These are phyloP conservation scores for Neoarius graeffei DNA, from an alignment of 2,113 vertebrate species.

Conservation along the genomic window DNA sequence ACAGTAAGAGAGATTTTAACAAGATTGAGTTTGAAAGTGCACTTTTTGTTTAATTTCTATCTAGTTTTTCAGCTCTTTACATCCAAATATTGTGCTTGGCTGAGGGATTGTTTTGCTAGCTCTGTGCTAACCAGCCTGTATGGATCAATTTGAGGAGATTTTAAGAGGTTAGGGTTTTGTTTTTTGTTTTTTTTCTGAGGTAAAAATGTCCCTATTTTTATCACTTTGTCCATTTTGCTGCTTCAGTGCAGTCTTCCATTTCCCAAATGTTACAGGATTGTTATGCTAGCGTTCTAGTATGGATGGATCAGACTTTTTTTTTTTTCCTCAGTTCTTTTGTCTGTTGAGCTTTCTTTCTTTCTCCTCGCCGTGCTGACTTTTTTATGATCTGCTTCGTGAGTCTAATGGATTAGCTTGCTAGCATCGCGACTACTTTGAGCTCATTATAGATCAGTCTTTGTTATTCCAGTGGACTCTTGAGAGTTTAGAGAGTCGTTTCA, in stretches of 20 bases:
- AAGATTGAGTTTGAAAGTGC: background rate
- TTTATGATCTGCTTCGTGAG: too few relatives aligned
- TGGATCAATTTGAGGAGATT: background rate
- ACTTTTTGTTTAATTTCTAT: background rate
- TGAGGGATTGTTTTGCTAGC: background rate
- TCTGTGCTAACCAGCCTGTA: background rate
- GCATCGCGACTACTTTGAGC: too few relatives aligned
- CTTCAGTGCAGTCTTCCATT: background rate
- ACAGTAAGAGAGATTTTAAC: background rate
- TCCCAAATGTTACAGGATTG: background rate
- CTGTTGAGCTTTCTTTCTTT: background rate
- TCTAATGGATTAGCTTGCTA: too few relatives aligned
- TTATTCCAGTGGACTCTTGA: too few relatives aligned
- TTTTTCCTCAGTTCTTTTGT: background rate
- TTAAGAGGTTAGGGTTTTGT: background rate
- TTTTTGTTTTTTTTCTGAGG: background rate
- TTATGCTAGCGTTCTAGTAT: background rate
- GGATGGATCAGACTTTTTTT: background rate
- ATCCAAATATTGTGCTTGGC: background rate
- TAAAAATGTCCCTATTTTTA: background rate
- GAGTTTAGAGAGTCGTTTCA: background rate
- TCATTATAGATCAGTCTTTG: too few relatives aligned
- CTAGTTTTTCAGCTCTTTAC: background rate
- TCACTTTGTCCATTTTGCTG: background rate
- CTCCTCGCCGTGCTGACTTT: too few relatives aligned